Base-by-base conservation (phyloP, 2,113 vertebrate species). In the Axis porcinus region DNA sequence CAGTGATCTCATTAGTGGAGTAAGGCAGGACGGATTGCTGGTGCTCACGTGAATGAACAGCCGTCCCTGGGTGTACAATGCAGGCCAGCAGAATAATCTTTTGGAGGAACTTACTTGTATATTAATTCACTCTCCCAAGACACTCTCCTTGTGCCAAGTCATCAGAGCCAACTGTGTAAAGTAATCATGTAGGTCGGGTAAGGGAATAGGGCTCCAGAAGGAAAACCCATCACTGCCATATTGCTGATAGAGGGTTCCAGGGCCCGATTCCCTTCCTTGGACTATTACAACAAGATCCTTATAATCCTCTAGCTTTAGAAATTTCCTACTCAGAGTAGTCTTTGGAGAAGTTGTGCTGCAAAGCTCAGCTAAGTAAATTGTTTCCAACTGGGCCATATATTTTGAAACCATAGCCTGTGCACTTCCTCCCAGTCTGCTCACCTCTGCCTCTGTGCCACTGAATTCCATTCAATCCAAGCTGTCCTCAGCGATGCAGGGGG, bases 121-220 rank as follows among this genome's bases (percentile, higher is more conserved):
- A 25, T 90, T 47, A 33, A 55, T 17, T 89, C 30, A 3, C 14
- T 50, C 30, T 83, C 50, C 52, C 19, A 27, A 21, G 36, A 2
- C 36, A 19, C 19, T 17, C 30, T 23, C 43, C 67, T 40, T 16
- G n/a, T 54, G 10, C 43, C 23, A 47, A n/a, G 3, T 55, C n/a
- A 78, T 67, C 85, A 45, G 33, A 50, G 10, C 21, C 67, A n/a
- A 50, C 6, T n/a, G 5, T 8, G 4, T 2, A 21, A n/a, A 14
- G 50, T 33, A 40, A 82, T 3, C 54, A 45, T 1, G 6, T 8
- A 40, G 25, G 19, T 12, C 1, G 0, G 33, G 16, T 16, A 58
- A 91, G 47, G 6, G 25, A 43, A 21, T 3, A 45, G 45, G 6
- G n/a, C 14, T 84, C 45, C 21, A 36, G 40, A 81, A 76, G 55